Evolutionary conservation across 2,888 invertebrate genomes (phyloP), one percentile per base, ranked within the genome.

Genomic region (Catotricha subobsoleta): DNA sequence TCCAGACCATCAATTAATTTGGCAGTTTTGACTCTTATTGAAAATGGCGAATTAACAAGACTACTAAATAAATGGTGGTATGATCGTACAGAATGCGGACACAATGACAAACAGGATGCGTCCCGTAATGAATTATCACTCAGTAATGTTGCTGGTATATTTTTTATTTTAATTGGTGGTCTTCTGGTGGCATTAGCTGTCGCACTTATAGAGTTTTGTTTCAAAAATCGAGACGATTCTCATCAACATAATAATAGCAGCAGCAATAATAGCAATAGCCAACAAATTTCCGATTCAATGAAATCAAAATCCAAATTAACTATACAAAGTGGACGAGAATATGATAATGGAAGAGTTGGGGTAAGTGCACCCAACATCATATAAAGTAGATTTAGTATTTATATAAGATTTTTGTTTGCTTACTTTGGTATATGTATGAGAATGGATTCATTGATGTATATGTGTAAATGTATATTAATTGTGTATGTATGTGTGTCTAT

Each of bases 131-230:
- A 94, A 56, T 69, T 98, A 57, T 90, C 94, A 25, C 67, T 98
- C 47, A 88, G 87, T 59, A 95, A 97, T 68, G 92, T 98, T 33
- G 94, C 97, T n/a, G 97, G 98, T 30, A 87, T 97, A 56, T 98
- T 98, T 67, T 98, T 97, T 69, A 95, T 98, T 56, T 71, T 98
- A 45, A 88, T 95, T 54, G 91, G 84, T 23, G 97, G 97, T 30
- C 72, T 98, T 44, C 75, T 84, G 23, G 67, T 94, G 28, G 91
- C 95, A 25, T 74, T 97, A 54, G 72, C 83, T 7, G 88, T 94
- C 31, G 94, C 97, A 6, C 71, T 95, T 41, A 66, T 91, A 41
- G 97, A 98, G 66, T 95, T 97, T 64, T 86, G 94, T 60, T 94
- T 90, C 64, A 90, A 90, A 47, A 81, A 80, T 13, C 81, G 87